A percentile compares a stretch with the other conserved stretches of the same genome.
These are phyloP conservation scores for Platysternon megacephalum DNA, from an alignment of 2,113 vertebrate genomes.

Conservation along the genomic window DNA sequence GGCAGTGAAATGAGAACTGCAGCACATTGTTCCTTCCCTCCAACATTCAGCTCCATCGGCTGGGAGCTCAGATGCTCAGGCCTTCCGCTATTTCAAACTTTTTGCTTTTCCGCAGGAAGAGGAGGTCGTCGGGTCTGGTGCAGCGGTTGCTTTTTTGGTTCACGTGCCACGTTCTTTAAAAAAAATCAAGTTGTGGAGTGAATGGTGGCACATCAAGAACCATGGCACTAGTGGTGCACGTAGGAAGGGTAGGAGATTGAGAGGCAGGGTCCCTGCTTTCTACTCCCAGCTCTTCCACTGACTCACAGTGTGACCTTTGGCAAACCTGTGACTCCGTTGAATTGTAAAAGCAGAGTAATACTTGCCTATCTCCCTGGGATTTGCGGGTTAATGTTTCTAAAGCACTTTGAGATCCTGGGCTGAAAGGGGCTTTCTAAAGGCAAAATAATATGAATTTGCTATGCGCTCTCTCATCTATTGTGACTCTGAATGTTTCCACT, in stretches of 20 bases:
- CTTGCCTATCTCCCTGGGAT: constrained; percentile 41
- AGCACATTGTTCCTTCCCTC: not conserved
- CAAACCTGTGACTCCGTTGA: constrained; percentile 15
- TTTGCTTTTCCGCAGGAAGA: rapidly evolving
- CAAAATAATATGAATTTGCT: not conserved
- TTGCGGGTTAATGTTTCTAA: constrained; percentile 64
- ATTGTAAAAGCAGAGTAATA: constrained; percentile 39
- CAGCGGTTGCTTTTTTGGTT: not conserved
- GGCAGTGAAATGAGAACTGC: not conserved
- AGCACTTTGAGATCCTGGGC: constrained; percentile 60
- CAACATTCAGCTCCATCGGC: not conserved
- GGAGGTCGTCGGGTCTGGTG: rapidly evolving
- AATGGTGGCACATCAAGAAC: not conserved
- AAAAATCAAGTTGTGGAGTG: not conserved
- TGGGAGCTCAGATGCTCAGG: not conserved
- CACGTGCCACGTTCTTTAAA: not conserved
- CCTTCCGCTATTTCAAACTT: not conserved
- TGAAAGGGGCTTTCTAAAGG: constrained; percentile 65
- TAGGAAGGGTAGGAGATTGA: rapidly evolving
- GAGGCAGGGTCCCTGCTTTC: not conserved
- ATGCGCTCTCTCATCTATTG: constrained; percentile 34
- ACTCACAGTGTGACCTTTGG: not conserved
- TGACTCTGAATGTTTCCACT: constrained; percentile 27
- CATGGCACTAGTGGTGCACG: not conserved
- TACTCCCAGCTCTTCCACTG: not conserved